A percentile compares a stretch with the other conserved stretches of the same genome.
These are phyloP conservation scores for Habroteleia sp. DNA, from an alignment of 2,888 invertebrate genomes.

Conservation along the genomic window DNA sequence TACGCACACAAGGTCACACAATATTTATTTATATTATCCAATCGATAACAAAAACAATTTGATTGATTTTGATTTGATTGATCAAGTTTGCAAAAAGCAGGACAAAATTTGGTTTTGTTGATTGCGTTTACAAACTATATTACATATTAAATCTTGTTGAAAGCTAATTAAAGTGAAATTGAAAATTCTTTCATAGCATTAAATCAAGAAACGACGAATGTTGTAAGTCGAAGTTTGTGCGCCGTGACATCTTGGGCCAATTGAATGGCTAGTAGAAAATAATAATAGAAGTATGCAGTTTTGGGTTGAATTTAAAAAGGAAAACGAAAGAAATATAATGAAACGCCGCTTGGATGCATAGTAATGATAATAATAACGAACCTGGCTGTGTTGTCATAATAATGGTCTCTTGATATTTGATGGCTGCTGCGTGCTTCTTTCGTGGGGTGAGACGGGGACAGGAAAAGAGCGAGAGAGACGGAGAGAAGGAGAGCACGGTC, in stretches of 20 bases:
- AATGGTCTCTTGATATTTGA: slow-evolving; percentile 71
- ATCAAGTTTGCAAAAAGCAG: no score
- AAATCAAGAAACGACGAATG: no score
- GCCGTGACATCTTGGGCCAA: slow-evolving; percentile 31
- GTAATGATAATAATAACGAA: slow-evolving; percentile 55
- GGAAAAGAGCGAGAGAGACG: slow-evolving; percentile 11
- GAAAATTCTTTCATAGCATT: no score
- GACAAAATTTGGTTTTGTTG: no score
- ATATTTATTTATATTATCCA: no score
- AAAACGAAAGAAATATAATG: slow-evolving; percentile 60
- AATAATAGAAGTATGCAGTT: slow-evolving; percentile 35
- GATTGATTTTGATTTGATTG: no score
- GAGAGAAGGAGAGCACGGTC: slow-evolving; percentile 4
- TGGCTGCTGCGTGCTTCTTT: slow-evolving; percentile 49
- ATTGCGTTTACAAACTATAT: no score
- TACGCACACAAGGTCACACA: no score
- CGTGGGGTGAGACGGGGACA: slow-evolving; percentile 37
- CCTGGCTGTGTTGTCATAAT: slow-evolving; percentile 59
- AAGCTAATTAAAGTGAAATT: no score
- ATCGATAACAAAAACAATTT: no score
- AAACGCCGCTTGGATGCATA: slow-evolving; percentile 45
- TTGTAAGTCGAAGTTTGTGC: no score
- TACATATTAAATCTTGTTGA: no score
- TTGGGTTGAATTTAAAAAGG: slow-evolving; percentile 48
- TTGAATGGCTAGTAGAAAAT: slow-evolving; percentile 43